Evolutionary conservation across 2,113 vertebrate genomes (phyloP), one percentile per base, ranked within the genome.

Genomic region (Synchiropus splendidus): DNA sequence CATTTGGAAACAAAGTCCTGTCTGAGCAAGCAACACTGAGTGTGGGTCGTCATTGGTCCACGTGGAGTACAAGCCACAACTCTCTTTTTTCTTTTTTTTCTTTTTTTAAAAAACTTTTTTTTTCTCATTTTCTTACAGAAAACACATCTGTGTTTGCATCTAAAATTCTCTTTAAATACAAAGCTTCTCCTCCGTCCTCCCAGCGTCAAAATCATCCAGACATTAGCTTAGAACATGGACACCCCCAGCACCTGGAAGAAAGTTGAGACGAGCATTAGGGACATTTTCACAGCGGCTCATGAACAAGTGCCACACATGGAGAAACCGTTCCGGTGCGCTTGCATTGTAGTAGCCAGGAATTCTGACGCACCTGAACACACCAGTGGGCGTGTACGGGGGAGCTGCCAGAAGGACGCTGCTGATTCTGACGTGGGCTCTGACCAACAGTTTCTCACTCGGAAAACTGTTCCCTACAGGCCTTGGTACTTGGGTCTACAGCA

Each of bases 1-100:
- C 75, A 83, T 71, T 80, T 76, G 77, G 65, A 82, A 84, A 92
- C 84, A 85, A 89, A 87, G 85, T 82, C 79, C 78, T 80, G 84
- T 89, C 83, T 89, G 83, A 92, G 91, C 92, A 94, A 90, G 91
- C 88, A 94, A 92, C 91, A 91, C 88, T 92, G 91, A 90, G 90
- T 88, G 89, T 88, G 88, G 90, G 90, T 76, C 83, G 87, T 89
- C 92, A 87, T 92, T 92, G 79, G 82, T 82, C 81, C 81, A 80
- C 76, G 80, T 83, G 76, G 76, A 85, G 75, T 65, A 91, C 87
- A 86, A 91, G 87, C 71, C 79, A 75, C 74, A 90, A 64, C 57
- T 72, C 77, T 90, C 88, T 86, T 90, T 87, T 70, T 69, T 54
- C 56, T 54, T 56, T 59, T n/a, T 69, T 51, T 51, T 34, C 12